These are phyloP conservation scores for Varecia variegata DNA, from an alignment of 2,797 vertebrate species.

Conservation along the genomic window DNA sequence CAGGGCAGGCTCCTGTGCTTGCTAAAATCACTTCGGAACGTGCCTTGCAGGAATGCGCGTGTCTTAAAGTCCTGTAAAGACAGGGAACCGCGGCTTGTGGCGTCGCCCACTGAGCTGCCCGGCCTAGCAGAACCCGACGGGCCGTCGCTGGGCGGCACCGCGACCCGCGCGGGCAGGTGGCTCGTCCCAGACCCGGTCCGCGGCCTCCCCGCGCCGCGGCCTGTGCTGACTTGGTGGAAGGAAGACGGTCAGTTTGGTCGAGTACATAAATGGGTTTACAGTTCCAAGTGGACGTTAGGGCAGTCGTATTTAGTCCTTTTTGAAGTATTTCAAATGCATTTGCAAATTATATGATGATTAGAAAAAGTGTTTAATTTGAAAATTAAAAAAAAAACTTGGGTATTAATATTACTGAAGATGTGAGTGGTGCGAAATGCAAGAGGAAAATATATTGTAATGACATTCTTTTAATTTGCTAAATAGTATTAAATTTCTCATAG, in stretches of 20 bases:
- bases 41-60: neutral
- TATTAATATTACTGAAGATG: neutral
- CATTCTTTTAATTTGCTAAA: neutral
- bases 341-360: neutral
- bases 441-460: neutral
- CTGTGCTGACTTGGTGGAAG: neutral
- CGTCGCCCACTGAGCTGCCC: rapidly evolving
- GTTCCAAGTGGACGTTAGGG: neutral
- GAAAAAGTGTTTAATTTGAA: neutral
- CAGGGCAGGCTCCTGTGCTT: neutral
- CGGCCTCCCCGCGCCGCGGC: neutral
- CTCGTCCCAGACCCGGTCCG: too few species aligned
- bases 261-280: neutral
- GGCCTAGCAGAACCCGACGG: neutral
- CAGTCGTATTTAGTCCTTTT: neutral
- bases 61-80: neutral
- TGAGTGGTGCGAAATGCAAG: neutral
- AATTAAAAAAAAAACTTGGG: neutral
- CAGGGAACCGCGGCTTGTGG: too few species aligned
- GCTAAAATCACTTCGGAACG: neutral
- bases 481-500: neutral
- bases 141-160: too few species aligned
- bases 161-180: too few species aligned
- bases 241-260: neutral
- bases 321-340: neutral